phyloP scores from a whole-genome alignment of 1,140 invertebrate species.

The Holotrichia oblita region DNA sequence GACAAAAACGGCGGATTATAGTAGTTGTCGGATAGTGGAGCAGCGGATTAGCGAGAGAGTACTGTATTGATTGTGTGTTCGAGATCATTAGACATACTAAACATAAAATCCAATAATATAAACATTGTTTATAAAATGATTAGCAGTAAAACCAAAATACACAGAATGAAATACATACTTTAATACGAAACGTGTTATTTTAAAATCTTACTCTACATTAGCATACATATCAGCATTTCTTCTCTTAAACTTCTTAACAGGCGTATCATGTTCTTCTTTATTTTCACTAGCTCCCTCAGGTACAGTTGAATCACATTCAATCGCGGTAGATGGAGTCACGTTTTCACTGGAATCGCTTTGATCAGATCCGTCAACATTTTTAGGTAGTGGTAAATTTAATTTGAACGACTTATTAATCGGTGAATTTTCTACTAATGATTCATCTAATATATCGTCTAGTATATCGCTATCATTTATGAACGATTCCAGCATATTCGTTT shows the following conservation, averaged over 20 bases:
- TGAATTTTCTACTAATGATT: not conserved
- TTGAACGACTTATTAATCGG: slow-evolving; percentile 36
- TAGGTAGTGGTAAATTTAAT: slow-evolving; percentile 39
- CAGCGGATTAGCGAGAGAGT: too few relatives aligned
- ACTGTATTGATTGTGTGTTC: too few relatives aligned
- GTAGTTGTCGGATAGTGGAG: too few relatives aligned
- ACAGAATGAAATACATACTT: too few relatives aligned
- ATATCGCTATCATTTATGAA: slow-evolving; percentile 40
- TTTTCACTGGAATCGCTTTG: slow-evolving; percentile 4
- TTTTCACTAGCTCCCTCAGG: not conserved
- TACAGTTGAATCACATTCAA: slow-evolving; percentile 23
- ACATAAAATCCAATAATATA: too few relatives aligned
- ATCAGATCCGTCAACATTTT: slow-evolving; percentile 4
- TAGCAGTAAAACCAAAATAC: too few relatives aligned
- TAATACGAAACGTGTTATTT: too few relatives aligned
- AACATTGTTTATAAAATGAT: too few relatives aligned
- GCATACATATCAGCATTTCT: slow-evolving; percentile 51
- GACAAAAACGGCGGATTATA: too few relatives aligned
- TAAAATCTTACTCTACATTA: slow-evolving; percentile 24
- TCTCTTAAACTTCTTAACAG: slow-evolving; percentile 51
- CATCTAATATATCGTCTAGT: not conserved
- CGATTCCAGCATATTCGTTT: slow-evolving; percentile 5
- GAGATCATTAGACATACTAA: too few relatives aligned
- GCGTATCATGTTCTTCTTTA: not conserved
- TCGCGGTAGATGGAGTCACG: not conserved